Conservation (phyloP, 1,140 invertebrate species). For the Delia radicum region DNA sequence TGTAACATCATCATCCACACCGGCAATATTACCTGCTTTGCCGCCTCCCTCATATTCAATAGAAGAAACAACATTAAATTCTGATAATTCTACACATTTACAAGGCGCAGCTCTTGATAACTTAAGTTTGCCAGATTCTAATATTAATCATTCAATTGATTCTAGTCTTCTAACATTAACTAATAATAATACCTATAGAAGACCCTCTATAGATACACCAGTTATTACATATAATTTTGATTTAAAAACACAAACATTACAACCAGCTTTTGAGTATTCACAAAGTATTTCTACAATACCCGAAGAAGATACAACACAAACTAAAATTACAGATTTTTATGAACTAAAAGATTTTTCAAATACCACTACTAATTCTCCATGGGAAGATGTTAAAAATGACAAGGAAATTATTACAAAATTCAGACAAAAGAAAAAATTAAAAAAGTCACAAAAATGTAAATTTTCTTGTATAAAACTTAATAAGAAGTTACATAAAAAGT, state of each 20-base stretch:
- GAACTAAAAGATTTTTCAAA: background rate
- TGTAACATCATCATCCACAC: background rate
- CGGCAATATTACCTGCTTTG: background rate
- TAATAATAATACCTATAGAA: background rate
- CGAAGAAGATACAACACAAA: background rate
- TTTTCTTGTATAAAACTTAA: background rate
- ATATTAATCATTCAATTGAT: background rate
- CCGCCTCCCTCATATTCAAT: background rate
- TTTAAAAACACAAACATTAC: conserved; percentile 15
- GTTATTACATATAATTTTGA: conserved; percentile 22
- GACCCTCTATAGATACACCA: background rate
- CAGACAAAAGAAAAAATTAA: background rate
- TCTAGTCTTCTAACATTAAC: background rate
- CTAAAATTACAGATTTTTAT: background rate
- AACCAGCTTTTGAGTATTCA: conserved; percentile 7
- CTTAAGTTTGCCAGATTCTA: background rate
- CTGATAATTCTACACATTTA: background rate
- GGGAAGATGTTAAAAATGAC: too few relatives aligned
- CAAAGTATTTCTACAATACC: background rate
- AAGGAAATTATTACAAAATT: too few relatives aligned
- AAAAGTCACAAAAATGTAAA: too few relatives aligned
- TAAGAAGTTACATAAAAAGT: background rate
- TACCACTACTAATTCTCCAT: background rate
- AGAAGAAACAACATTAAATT: background rate
- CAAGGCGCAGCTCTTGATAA: background rate